Base-by-base conservation (phyloP, 2,888 invertebrate genomes). In the Eupithecia exiguata region DNA sequence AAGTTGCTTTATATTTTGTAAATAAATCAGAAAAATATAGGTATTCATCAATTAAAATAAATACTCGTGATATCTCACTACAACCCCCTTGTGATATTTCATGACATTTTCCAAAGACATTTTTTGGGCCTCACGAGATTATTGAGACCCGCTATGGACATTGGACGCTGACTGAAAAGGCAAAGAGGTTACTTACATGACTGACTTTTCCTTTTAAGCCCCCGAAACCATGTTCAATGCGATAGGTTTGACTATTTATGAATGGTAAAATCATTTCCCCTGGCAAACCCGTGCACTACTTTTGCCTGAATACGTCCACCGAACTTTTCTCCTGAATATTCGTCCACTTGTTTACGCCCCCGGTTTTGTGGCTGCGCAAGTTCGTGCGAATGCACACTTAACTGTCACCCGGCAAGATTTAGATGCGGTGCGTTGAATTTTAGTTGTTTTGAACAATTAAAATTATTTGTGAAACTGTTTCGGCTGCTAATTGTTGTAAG, bases 261-360 rank as follows among this genome's bases (percentile, higher is more conserved):
- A 2, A 18, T 5, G 46, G n/a, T 2, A 53, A 12, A 21, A 25
- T 58, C 5, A 25, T 58, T 25, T 21, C 21, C 10, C 4, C 49
- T 18, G 5, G 16, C 9, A 65, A 65, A 40, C 66, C 21, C 21
- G 14, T 38, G 21, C 40, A 5, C 12, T 65, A 63, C 36, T 21
- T 66, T 25, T 10, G 21, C 68, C 74, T 77, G 70, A 74, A 65
- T 74, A 76, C 75, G 65, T 70, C 77, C 73, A 61, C 38, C 36
- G 77, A 94, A 94, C 91, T 94, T 94, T 92, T 88, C 92, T 90
- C 89, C 89, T 93, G 93, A 93, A 93, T 94, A 94, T 93, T 93
- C 88, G 84, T 82, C 78, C 84, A 84, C 89, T 91, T 92, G 92
- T 93, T 93, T 92, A 93, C 92, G 89, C 89, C 70, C 85, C 86